A percentile compares a stretch with the other conserved stretches of the same genome.
phyloP scores from a whole-genome alignment of 2,797 vertebrate genomes.

The Brachymystax lenok region DNA sequence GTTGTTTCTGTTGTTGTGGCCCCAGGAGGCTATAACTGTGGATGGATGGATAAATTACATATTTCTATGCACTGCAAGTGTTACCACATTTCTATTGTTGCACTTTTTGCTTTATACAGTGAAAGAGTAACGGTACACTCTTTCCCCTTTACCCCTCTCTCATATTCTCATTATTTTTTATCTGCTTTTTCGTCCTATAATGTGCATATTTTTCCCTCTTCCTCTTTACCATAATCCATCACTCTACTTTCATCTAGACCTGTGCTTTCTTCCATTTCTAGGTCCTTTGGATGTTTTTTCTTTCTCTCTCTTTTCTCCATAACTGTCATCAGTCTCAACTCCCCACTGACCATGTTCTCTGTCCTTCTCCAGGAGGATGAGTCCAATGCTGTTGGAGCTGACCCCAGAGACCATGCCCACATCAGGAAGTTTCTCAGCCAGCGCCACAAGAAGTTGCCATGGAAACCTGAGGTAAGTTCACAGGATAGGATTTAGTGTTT shows the following conservation, averaged over 20 bases:
- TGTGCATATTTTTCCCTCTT: background rate
- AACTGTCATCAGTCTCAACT: background rate
- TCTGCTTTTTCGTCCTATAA: background rate
- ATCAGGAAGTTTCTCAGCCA: conserved; percentile 54
- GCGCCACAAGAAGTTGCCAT: conserved; percentile 58
- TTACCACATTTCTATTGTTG: no score
- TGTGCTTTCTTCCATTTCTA: background rate
- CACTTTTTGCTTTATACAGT: no score
- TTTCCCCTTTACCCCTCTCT: background rate
- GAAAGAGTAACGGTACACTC: background rate
- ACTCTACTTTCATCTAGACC: background rate
- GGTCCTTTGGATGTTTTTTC: background rate
- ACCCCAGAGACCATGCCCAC: conserved; percentile 44
- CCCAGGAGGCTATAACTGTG: background rate
- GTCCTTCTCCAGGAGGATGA: conserved; percentile 52
- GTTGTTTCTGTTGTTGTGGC: background rate
- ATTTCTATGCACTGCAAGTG: no score
- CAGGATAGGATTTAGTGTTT: background rate
- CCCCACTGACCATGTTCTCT: background rate
- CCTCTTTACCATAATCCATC: background rate
- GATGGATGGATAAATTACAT: background rate
- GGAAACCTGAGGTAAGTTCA: conserved; percentile 63
- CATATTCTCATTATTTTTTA: background rate
- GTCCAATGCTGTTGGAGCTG: conserved; percentile 25
- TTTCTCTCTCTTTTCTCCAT: background rate